Base-by-base conservation (phyloP, 2,113 vertebrate species). In the Lathamus discolor region DNA sequence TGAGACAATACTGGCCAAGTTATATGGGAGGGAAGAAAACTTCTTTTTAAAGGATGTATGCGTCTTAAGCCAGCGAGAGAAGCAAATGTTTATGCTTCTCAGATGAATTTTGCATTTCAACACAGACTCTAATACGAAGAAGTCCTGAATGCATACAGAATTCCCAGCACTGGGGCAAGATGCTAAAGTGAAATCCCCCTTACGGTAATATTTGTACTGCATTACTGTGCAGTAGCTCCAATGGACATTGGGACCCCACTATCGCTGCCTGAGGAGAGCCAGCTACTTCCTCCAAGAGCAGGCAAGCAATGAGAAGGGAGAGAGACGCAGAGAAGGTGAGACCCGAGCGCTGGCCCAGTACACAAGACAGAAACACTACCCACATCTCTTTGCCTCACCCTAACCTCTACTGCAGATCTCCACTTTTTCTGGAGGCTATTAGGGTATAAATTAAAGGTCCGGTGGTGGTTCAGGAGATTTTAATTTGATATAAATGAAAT, bases 341-440 rank as follows among this genome's bases (percentile, higher is more conserved):
- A 91, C 14, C 2, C 39, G 41, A 78, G 17, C 0, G 2, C 0
- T 1, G 46, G 23, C 29, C 22, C 54, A 75, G 41, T 57, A 51
- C 39, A 49, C 33, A 75, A 74, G 31, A 37, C 79, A 83, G 73
- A 76, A 87, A 54, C 16, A 79, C 28, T 24, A 4, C 7, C 19
- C 41, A 67, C 41, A 62, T 28, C 55, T 75, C 61, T 80, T 15
- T 46, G 51, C 55, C 29, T 64, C 48, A 44, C 29, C 57, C 70
- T 39, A 80, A 57, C 31, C 20, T 75, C n/a, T 55, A 0, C 19
- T 66, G 25, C 46, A 49, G 29, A n/a, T n/a, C 19, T 55, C 25
- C 10, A 16, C 31, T 24, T 83, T 67, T 94, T 86, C 35, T 83
- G 27, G 75, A 86, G 48, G 25, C 49, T 78, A 48, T 29, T 5